Evolutionary conservation across 2,888 invertebrate species (phyloP).

Genomic region (Clitarchus hookeri): DNA sequence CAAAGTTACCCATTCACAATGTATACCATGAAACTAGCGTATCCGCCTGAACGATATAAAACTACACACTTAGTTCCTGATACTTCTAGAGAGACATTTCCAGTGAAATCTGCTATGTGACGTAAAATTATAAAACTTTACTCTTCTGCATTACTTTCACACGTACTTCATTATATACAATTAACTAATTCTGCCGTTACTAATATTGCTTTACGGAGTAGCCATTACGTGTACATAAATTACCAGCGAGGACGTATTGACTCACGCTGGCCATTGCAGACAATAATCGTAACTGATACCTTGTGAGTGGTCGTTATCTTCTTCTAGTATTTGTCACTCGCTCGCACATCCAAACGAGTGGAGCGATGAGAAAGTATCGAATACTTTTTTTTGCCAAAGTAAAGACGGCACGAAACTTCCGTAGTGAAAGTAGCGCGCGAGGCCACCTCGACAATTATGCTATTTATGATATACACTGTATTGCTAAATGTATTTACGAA

Average conservation of each 20-base stretch:
- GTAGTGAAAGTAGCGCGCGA: background rate
- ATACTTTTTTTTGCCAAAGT: background rate
- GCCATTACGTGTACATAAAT: background rate
- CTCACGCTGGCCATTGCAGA: constrained; percentile 6
- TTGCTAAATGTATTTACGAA: background rate
- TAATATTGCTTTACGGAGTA: background rate
- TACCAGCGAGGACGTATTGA: background rate
- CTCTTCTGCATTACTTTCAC: background rate
- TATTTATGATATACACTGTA: background rate
- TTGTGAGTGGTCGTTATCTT: background rate
- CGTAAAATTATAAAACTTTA: background rate
- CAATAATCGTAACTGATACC: background rate
- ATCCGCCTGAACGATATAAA: background rate
- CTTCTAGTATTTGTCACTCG: background rate
- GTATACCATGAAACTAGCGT: background rate
- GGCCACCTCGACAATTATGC: background rate
- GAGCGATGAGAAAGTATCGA: background rate
- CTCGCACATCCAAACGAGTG: background rate
- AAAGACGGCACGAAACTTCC: background rate
- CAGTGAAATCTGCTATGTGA: background rate
- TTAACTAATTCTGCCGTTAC: background rate
- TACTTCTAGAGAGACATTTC: background rate
- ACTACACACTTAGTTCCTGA: background rate
- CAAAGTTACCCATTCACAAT: background rate
- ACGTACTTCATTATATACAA: background rate